phyloP scores from a whole-genome alignment of 2,888 invertebrate species.

The Pristionchus exspectatus region DNA sequence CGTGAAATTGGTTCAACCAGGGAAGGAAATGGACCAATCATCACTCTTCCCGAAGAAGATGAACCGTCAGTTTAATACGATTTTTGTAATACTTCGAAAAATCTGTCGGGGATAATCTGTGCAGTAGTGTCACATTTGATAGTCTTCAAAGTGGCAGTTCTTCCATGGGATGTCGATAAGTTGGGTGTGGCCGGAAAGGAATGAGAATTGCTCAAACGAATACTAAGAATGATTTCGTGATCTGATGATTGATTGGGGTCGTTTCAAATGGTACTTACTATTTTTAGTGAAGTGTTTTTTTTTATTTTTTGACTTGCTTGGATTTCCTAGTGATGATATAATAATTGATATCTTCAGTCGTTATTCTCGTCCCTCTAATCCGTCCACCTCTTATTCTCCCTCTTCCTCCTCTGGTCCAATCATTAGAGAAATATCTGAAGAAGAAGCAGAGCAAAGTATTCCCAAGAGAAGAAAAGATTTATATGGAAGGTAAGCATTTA shows the following conservation, averaged over 20 bases:
- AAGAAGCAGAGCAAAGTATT: slow-evolving; percentile 71
- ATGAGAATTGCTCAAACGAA: not conserved
- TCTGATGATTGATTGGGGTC: slow-evolving; percentile 34
- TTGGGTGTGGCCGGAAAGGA: slow-evolving; percentile 41
- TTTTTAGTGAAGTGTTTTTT: not conserved
- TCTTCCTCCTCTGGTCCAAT: slow-evolving; percentile 63
- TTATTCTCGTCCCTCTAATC: slow-evolving; percentile 5
- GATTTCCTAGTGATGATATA: not conserved
- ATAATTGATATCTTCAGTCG: not conserved
- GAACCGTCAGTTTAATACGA: slow-evolving; percentile 52
- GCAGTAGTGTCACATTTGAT: not conserved
- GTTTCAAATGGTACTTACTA: not conserved
- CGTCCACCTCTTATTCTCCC: slow-evolving; percentile 41
- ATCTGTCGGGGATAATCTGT: not conserved
- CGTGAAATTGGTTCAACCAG: not conserved
- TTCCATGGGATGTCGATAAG: not conserved
- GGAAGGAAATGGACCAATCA: slow-evolving; percentile 61
- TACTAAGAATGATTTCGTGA: slow-evolving; percentile 4
- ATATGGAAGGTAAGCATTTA: slow-evolving; percentile 39
- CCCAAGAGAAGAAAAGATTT: slow-evolving; percentile 63
- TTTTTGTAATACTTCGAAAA: not conserved
- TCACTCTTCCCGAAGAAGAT: slow-evolving; percentile 70
- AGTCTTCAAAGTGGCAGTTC: not conserved
- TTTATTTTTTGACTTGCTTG: too few relatives aligned
- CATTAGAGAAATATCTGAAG: slow-evolving; percentile 76